Base-by-base conservation (phyloP, 2,888 invertebrate genomes). In the Ochropleura plecta region DNA sequence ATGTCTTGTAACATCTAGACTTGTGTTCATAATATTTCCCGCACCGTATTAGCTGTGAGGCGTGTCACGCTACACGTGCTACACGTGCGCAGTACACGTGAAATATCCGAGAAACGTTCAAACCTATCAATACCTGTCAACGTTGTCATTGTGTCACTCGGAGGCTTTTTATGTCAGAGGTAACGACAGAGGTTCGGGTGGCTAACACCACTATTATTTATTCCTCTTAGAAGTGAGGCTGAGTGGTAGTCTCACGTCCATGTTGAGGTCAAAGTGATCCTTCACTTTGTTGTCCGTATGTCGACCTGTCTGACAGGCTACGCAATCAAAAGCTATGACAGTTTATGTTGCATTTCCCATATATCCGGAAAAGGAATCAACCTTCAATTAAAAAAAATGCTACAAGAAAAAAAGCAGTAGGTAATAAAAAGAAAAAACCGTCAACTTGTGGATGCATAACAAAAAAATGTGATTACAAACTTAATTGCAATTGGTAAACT, bases 51-150 rank as follows among this genome's bases (percentile, higher is more conserved):
- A 57, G 44, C 16, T 48, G 5, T 30, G 9, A 75, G 59, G n/a
- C 12, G n/a, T 20, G 70, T 9, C 69, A 20, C 57, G 66, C 46
- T 42, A 40, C 57, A 40, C 49, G 66, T 48, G 16, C 30, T 30
- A 30, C 30, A 16, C 53, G 14, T 8, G 48, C n/a, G 6, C 30
- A 42, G 42, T 42, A 30, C 6, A 65, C n/a, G 16, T 14, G 10
- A 60, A 5, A 42, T 42, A 42, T 65, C 20, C 65, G 12, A 55
- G 40, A 49, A 30, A 66, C 48, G 66, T 48, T 57, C 9, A 2
- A 44, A 66, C 66, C 76, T 48, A 66, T 76, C 53, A 65, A 49
- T 46, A 76, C 46, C 42, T 69, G 78, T 69, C 69, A 77, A 77
- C 40, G 49, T 16, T 73, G 49, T 44, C 60, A 44, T n/a, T 42